phyloP scores from a whole-genome alignment of 2,797 vertebrate species.

The Knipowitschia caucasica region DNA sequence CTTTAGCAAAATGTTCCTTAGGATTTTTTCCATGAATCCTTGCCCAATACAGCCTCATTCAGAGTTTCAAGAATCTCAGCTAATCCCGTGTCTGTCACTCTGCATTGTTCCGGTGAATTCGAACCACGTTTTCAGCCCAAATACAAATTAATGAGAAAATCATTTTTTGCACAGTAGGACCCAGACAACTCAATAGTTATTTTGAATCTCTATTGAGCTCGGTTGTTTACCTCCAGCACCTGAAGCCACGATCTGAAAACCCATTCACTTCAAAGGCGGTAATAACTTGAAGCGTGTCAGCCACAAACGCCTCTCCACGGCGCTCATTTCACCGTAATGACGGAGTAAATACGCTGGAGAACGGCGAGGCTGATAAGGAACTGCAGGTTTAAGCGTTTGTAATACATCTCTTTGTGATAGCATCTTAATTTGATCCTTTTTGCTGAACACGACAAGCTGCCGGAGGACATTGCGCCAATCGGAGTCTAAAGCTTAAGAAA shows the following conservation, averaged over 20 bases:
- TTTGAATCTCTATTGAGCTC: slow-evolving; percentile 49
- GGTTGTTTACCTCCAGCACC: slow-evolving; percentile 43
- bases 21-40: neutral
- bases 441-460: slow-evolving; percentile 6
- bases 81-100: slow-evolving; percentile 21
- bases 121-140: slow-evolving; percentile 13
- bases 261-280: slow-evolving; percentile 32
- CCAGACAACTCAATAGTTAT: slow-evolving; percentile 31
- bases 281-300: slow-evolving; percentile 22
- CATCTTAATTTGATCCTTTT: slow-evolving; percentile 14
- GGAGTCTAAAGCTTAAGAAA: neutral
- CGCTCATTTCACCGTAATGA: slow-evolving; percentile 27
- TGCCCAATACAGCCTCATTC: neutral
- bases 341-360: slow-evolving; percentile 13
- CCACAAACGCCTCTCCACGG: slow-evolving; percentile 25
- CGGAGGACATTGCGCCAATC: neutral
- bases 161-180: slow-evolving; percentile 12
- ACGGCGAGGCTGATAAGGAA: slow-evolving; percentile 16
- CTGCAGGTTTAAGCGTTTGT: slow-evolving; percentile 13
- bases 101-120: slow-evolving; percentile 49
- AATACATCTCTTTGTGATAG: slow-evolving; percentile 10
- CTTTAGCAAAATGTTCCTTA: neutral
- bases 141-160: slow-evolving; percentile 1
- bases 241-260: slow-evolving; percentile 54
- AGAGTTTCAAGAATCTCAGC: neutral